A percentile compares a stretch with the other conserved stretches of the same genome.
These are phyloP conservation scores for Acrobasis suavella DNA, from an alignment of 2,888 invertebrate species.

Conservation along the genomic window DNA sequence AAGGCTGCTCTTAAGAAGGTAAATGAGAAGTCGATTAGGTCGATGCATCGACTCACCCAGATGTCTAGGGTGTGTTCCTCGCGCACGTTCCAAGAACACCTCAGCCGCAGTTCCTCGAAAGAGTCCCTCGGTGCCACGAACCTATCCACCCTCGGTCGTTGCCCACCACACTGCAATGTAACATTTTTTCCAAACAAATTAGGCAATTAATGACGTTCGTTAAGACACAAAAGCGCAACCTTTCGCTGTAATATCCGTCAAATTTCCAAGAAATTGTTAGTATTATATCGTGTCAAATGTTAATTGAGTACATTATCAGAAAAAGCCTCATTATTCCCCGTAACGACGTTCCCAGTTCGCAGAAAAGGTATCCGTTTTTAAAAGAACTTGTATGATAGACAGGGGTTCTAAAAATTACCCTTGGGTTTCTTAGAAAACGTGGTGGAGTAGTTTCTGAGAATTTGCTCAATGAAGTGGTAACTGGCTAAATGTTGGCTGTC, in stretches of 20 bases:
- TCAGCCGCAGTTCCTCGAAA: conserved; percentile 51
- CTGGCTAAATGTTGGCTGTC: neutral
- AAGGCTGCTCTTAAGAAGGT: no score
- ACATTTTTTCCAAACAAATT: conserved; percentile 36
- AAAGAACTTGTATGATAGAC: conserved; percentile 13
- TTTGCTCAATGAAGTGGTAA: conserved; percentile 42
- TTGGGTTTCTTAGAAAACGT: conserved; percentile 26
- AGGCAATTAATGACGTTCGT: conserved; percentile 29
- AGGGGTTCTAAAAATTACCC: conserved; percentile 26
- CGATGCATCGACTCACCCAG: conserved; percentile 46
- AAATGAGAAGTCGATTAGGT: no score
- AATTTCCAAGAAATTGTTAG: conserved; percentile 43
- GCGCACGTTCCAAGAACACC: conserved; percentile 41
- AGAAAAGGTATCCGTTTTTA: conserved; percentile 23
- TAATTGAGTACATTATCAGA: conserved; percentile 26
- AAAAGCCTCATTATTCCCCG: conserved; percentile 37
- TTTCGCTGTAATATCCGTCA: conserved; percentile 44
- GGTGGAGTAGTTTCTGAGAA: conserved; percentile 42
- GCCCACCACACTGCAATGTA: conserved; percentile 55
- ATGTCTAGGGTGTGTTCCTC: conserved; percentile 42
- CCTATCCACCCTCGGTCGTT: conserved; percentile 59
- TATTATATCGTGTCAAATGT: conserved; percentile 30
- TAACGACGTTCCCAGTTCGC: conserved; percentile 39
- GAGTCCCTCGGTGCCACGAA: conserved; percentile 63
- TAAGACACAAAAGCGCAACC: conserved; percentile 47